phyloP scores from a whole-genome alignment of 2,888 invertebrate genomes.

The Drosophila limbata region DNA sequence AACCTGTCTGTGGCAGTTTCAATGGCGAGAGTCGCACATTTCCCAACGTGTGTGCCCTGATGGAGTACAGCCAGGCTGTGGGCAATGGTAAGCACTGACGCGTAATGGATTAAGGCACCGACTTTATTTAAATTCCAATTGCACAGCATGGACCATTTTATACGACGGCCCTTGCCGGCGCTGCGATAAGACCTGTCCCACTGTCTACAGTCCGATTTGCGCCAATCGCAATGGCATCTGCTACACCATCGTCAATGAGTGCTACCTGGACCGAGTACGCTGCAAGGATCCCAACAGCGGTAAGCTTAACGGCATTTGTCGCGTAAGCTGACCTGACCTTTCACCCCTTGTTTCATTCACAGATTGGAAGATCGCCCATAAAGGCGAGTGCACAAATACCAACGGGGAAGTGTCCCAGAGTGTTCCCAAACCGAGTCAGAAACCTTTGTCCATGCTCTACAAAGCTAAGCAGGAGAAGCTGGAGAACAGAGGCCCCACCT shows the following conservation, averaged over 20 bases:
- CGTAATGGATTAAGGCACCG: slow-evolving; percentile 13
- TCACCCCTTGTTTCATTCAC: not conserved
- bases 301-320: slow-evolving; percentile 41
- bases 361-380: slow-evolving; percentile 67
- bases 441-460: slow-evolving; percentile 26
- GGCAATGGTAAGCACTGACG: slow-evolving; percentile 59
- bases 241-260: slow-evolving; percentile 77
- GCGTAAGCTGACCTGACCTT: not conserved
- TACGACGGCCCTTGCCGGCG: slow-evolving; percentile 67
- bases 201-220: slow-evolving; percentile 70
- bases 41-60: slow-evolving; percentile 70
- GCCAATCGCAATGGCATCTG: slow-evolving; percentile 68
- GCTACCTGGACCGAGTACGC: slow-evolving; percentile 68
- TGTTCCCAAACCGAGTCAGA: slow-evolving; percentile 22
- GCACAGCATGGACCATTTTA: slow-evolving; percentile 73
- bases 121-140: slow-evolving; percentile 14
- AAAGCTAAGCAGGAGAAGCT: slow-evolving; percentile 3
- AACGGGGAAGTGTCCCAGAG: slow-evolving; percentile 23
- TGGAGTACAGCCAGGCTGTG: slow-evolving; percentile 61
- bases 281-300: slow-evolving; percentile 73
- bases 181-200: slow-evolving; percentile 67
- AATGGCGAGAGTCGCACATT: slow-evolving; percentile 66
- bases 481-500: not conserved
- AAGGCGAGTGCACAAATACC: slow-evolving; percentile 61
- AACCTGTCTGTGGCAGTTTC: slow-evolving; percentile 69